Evolutionary conservation across 2,797 vertebrate species (phyloP), one percentile per base, ranked within the genome.

Genomic region (Synaphobranchus kaupii): DNA sequence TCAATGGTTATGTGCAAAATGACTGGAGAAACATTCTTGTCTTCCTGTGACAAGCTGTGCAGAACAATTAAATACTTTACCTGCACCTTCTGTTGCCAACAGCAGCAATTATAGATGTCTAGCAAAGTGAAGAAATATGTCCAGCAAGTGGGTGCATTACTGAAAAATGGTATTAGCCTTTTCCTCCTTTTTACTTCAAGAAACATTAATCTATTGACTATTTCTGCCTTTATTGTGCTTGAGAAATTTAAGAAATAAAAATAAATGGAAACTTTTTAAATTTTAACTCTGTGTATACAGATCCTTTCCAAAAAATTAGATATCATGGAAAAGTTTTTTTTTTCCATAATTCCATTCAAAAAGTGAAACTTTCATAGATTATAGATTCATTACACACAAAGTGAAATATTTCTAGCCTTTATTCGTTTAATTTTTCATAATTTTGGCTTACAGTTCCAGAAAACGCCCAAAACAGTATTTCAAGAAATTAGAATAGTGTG

Each of bases 1-100:
- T 60, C 31, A 60, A 76, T 87, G 88, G 88, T 90, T 90, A 88
- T 84, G 88, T 83, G 85, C 80, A 60, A 82, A 89, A 89, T 56
- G 85, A 88, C 58, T 68, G 13, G 4, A 80, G 10, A 86, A 91
- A 90, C 83, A 86, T 66, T 78, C 83, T 83, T 82, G 86, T 88
- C 25, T 63, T 83, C 31, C 86, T 39, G 22, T 60, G 73, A 34
- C 60, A 85, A 39, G 81, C 15, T 39, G 68, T 83, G 52, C 58
- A 88, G 80, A 85, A 88, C 85, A 90, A 88, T 87, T 71, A 84
- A 63, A 31, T 20, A 83, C 86, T 87, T 80, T 88, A 86, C 84
- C n/a, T 86, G 54, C 34, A 10, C 56, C 12, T 48, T 71, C 47
- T 73, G 20, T 76, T 68, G 63, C n/a, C 63, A 68, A 68, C 63